Base-by-base conservation (phyloP, 2,113 vertebrate species). In the Engraulis encrasicolus region DNA sequence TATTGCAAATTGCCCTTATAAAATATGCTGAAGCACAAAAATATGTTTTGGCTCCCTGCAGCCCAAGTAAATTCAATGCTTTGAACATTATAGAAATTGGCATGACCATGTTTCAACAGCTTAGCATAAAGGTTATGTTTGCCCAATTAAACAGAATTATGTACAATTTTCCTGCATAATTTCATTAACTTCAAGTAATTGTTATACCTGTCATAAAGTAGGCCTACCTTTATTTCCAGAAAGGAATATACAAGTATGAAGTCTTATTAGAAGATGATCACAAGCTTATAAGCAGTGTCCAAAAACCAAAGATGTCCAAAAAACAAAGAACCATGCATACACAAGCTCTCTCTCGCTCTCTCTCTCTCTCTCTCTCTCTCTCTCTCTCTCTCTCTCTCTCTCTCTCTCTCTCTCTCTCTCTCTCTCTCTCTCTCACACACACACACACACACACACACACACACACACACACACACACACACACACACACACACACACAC, bases 1-100 rank as follows among this genome's bases (percentile, higher is more conserved):
- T n/a, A n/a, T n/a, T n/a, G n/a, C n/a, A n/a, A n/a, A n/a, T n/a
- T n/a, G n/a, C n/a, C n/a, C n/a, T n/a, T n/a, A n/a, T n/a, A n/a
- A n/a, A n/a, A n/a, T n/a, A n/a, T n/a, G n/a, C n/a, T n/a, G n/a
- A n/a, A 31, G 20, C 27, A 45, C 40, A 12, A 50, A 4, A 36
- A 78, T 15, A 34, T 6, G 9, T 74, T 74, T n/a, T 38, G 58
- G 83, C 85, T 88, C 79, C 83, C 83, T 85, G 78, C 79, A 88
- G 85, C 85, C 77, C 49, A 78, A 20, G 31, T 49, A 36, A 66
- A 66, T 15, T 31, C 58, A 23, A 45, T 45, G 1, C 27, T 74
- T 74, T 1, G 31, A 36, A 14, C 27, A 71, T 31, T 31, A 74
- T 15, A 34, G 66, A 14, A 31, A 9, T n/a, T n/a, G n/a, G n/a